Percentiles rank a stretch among this genome's conserved stretches.
Evolutionary conservation across 2,888 invertebrate species (phyloP).

Genomic region (Drosophila cognata): DNA sequence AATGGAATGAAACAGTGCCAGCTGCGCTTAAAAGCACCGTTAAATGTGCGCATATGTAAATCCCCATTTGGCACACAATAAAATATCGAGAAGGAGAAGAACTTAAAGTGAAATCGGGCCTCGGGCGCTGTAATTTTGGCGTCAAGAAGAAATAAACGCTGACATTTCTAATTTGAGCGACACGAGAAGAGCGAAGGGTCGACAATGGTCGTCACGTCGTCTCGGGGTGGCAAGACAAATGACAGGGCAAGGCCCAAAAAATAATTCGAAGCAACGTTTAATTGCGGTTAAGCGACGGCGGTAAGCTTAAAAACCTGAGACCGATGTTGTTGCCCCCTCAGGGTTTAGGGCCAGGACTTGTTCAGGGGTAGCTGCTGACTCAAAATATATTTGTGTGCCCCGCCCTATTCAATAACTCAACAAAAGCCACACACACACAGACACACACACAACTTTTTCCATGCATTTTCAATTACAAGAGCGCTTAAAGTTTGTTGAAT

Average conservation of each 20-base stretch:
- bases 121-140: constrained; percentile 67
- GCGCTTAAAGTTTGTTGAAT: constrained; percentile 57
- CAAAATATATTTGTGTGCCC: constrained; percentile 48
- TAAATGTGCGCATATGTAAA: constrained; percentile 73
- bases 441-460: constrained; percentile 46
- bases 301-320: constrained; percentile 48
- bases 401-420: constrained; percentile 77
- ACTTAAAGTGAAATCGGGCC: constrained; percentile 57
- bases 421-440: constrained; percentile 51
- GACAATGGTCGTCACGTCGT: constrained; percentile 16
- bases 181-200: neutral
- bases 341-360: constrained; percentile 24
- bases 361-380: constrained; percentile 47
- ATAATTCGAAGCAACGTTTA: constrained; percentile 73
- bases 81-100: constrained; percentile 4
- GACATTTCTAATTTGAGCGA: constrained; percentile 75
- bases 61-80: constrained; percentile 47
- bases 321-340: constrained; percentile 34
- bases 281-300: constrained; percentile 73
- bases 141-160: constrained; percentile 67
- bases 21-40: constrained; percentile 50
- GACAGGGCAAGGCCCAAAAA: constrained; percentile 62
- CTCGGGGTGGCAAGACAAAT: constrained; percentile 73
- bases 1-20: constrained; percentile 45
- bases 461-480: constrained; percentile 73